Base-by-base conservation (phyloP, 2,113 vertebrate species). In the Pogonocichla stellata region DNA sequence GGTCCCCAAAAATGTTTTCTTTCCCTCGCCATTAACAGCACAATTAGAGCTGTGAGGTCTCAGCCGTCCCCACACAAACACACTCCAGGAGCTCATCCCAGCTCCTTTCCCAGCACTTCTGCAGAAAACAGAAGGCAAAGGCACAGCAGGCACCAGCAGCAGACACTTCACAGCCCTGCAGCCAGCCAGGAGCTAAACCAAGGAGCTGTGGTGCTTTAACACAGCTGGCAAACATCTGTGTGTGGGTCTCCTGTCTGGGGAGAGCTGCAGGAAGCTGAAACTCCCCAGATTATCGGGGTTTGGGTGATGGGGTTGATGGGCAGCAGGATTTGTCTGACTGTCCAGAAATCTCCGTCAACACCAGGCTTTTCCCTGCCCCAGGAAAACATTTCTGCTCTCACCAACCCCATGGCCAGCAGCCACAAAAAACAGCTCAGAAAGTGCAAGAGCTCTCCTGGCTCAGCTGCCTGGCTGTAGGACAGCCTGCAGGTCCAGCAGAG, bases 251-350 rank as follows among this genome's bases (percentile, higher is more conserved):
- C 26, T 15, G 28, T 8, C 42, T n/a, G 8, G 1, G 12, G 47
- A 82, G 45, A 40, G 43, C 45, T 28, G 18, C 1, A 29, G 40
- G 36, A 13, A 53, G 16, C 26, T 64, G 2, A 17, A 70, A 31
- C 6, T 14, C 26, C 33, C 34, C 0, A 1, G 14, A 18, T 48
- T 54, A 8, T 9, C 16, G 5, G 15, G 14, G 54, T 42, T 61
- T 91, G 54, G 42, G 23, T 14, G 23, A 17, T 1, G 40, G 50
- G 62, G 19, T 4, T n/a, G 60, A 66, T 50, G 56, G 54, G 65
- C 69, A 83, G 82, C 11, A 4, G 11, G 42, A 77, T 40, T 19
- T 14, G 5, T 14, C 40, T 33, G 58, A 15, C 73, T 84, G 42
- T 40, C 60, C 78, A 51, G n/a, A 73, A 48, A 34, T 22, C 48